Base-by-base conservation (phyloP, 35 echinoderm and acorn worm genomes). In the Eucidaris tribuloides region DNA sequence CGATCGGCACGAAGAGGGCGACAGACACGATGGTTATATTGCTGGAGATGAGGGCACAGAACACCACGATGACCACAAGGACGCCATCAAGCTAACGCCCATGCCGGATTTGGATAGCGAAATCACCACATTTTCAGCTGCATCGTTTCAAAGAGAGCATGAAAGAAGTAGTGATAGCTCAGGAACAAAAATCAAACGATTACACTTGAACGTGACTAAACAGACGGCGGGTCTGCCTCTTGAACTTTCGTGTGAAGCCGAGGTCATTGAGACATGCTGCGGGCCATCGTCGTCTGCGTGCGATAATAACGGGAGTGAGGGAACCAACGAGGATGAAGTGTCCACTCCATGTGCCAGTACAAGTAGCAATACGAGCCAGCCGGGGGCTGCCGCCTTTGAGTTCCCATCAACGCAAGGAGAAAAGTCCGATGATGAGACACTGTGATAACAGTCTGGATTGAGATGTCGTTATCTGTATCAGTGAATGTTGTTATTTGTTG, bases 291-390 rank as follows among this genome's bases (percentile, higher is more conserved):
- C 22, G 7, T 17, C 14, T 22, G 34, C 15, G 0, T 22, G 34
- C 9, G 37, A 74, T 14, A 36, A 40, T 33, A 74, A 42, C 20
- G 68, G 68, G 14, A 40, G n/a, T 14, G 68, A 22, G 14, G 68
- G 38, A 13, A 74, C 68, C 3, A 52, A 9, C 9, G 68, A 74
- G 22, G 68, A 74, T 11, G 68, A 74, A 40, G 68, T 74, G 24
- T 41, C 68, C 15, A 74, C 68, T 25, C 68, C 68, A 20, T 74
- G 68, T 74, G 68, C 68, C 4, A 74, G 68, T 74, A 74, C 68
- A 6, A 24, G 27, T 74, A 74, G 68, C 41, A 74, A 74, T 74
- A 36, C 68, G 24, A 74, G 68, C 40, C 41, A 41, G n/a, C 41
- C 68, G 29, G 68, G 68, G n/a, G n/a, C 68, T 42, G 44, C 68